A percentile compares a stretch with the other conserved stretches of the same genome.
phyloP scores from a whole-genome alignment of 2,113 vertebrate genomes.

The Orycteropus afer region DNA sequence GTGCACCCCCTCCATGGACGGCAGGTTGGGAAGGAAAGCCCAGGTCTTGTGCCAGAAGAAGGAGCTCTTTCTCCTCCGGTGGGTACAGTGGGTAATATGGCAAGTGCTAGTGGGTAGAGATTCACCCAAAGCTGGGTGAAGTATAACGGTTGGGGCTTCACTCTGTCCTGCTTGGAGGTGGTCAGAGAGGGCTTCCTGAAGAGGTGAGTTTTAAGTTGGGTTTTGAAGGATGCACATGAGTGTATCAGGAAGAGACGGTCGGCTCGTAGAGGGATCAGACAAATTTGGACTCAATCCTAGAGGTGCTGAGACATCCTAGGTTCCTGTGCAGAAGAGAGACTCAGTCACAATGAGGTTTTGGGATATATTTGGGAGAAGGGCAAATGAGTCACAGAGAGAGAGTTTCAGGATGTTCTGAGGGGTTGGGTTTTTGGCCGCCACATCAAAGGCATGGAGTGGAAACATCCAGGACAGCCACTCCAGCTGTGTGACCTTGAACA shows the following conservation, averaged over 20 bases:
- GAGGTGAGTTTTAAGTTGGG: not conserved
- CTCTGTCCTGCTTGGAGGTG: not conserved
- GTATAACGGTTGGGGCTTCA: not conserved
- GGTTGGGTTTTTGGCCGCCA: not conserved
- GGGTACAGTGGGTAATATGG: not conserved
- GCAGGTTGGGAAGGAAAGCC: not conserved
- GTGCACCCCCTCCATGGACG: not conserved
- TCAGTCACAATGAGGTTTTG: not conserved
- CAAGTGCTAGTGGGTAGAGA: not conserved
- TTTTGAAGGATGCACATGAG: not conserved
- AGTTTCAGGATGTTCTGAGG: not conserved
- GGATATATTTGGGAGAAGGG: not conserved
- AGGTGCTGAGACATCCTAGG: not conserved
- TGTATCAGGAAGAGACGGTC: not conserved
- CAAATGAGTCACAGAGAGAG: not conserved
- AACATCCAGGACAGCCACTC: not conserved
- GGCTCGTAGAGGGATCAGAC: not conserved
- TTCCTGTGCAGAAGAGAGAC: not conserved
- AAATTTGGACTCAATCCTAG: not conserved
- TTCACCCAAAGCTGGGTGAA: not conserved
- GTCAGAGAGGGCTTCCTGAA: not conserved
- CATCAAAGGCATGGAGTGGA: not conserved
- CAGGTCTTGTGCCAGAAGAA: not conserved
- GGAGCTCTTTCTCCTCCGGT: not conserved
- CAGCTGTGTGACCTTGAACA: not conserved